These are phyloP conservation scores for Scophthalmus maximus DNA, from an alignment of 2,113 vertebrate genomes.

Conservation along the genomic window DNA sequence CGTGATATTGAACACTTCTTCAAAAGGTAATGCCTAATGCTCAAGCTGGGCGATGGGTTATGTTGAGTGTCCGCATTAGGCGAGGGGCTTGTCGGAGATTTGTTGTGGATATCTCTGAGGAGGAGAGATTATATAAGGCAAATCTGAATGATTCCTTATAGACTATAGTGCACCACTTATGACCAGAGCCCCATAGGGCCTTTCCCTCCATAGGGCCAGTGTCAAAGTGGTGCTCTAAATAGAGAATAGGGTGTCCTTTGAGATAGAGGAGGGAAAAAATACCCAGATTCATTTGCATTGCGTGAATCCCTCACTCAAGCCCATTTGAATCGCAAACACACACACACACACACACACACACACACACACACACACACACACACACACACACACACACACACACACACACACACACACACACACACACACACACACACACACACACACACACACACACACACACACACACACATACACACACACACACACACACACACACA, in stretches of 20 bases:
- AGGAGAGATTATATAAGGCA: constrained; percentile 69
- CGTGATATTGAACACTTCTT: constrained; percentile 71
- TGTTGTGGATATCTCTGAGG: constrained; percentile 69
- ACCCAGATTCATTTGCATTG: constrained; percentile 78
- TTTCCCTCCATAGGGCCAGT: constrained; percentile 53
- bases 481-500: constrained; percentile 46
- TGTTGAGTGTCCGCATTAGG: constrained; percentile 63
- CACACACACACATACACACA: constrained; percentile 25
- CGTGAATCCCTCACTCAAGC: constrained; percentile 73
- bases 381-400: constrained; percentile 47
- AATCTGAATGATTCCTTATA: constrained; percentile 66
- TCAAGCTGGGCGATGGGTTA: constrained; percentile 63
- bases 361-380: constrained; percentile 41
- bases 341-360: constrained; percentile 10
- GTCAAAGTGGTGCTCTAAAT: constrained; percentile 77
- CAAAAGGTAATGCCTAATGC: constrained; percentile 71
- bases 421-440: constrained; percentile 47
- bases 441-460: constrained; percentile 47
- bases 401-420: constrained; percentile 41
- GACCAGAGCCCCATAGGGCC: constrained; percentile 50
- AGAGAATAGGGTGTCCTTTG: constrained; percentile 74
- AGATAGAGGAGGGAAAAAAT: constrained; percentile 57
- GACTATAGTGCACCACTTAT: constrained; percentile 64
- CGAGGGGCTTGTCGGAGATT: constrained; percentile 73
- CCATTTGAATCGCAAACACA: constrained; percentile 59